phyloP scores from a whole-genome alignment of 2,888 invertebrate genomes.

The Cordilura impudica region DNA sequence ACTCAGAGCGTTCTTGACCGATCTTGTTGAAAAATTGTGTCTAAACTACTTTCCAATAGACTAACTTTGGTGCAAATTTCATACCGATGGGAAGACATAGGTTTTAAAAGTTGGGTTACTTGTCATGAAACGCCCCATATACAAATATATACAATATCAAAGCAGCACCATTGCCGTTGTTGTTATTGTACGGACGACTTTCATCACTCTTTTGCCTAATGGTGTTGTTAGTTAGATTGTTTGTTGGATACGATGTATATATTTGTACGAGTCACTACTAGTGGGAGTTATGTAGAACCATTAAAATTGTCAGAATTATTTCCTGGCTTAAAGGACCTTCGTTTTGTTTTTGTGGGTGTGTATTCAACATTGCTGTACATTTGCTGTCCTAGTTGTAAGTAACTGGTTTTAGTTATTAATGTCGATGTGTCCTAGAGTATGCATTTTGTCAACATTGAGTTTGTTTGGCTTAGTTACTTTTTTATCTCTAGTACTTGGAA shows the following conservation, averaged over 20 bases:
- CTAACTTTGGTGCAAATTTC: too few relatives aligned
- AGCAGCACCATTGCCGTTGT: neutral
- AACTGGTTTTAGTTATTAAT: neutral
- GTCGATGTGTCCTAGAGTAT: conserved; percentile 5
- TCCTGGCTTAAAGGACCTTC: conserved; percentile 24
- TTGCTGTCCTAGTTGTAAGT: neutral
- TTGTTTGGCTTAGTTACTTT: neutral
- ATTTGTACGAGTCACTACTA: neutral
- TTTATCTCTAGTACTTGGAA: neutral
- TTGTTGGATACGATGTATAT: conserved; percentile 1
- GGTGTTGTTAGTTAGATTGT: neutral
- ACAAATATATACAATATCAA: too few relatives aligned
- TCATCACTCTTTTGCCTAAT: conserved; percentile 10
- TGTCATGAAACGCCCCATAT: too few relatives aligned
- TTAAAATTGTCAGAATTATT: conserved; percentile 51
- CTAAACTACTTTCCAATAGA: too few relatives aligned
- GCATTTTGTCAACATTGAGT: conserved; percentile 6
- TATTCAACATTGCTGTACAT: neutral
- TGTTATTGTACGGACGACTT: conserved; percentile 7
- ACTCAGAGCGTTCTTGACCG: too few relatives aligned
- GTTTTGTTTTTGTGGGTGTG: neutral
- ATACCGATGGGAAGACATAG: too few relatives aligned
- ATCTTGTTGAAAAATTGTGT: too few relatives aligned
- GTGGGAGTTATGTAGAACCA: conserved; percentile 33
- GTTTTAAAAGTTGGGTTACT: too few relatives aligned